Base-by-base conservation (phyloP, 2,888 invertebrate genomes). In the Brachypalpus laphriformis region DNA sequence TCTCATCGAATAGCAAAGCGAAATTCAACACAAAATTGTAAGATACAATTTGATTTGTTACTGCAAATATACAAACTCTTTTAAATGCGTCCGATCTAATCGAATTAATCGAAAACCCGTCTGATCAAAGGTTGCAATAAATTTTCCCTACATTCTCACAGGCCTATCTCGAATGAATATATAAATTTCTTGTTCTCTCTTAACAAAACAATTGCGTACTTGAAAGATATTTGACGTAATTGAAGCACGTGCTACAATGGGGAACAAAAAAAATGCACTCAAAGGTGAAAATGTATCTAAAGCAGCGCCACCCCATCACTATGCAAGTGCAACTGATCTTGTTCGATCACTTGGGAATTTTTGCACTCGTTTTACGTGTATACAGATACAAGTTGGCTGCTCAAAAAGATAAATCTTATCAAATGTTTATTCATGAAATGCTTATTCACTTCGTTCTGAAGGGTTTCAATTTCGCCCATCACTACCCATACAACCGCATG, bases 391-490 rank as follows among this genome's bases (percentile, higher is more conserved):
- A n/a, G n/a, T n/a, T n/a, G n/a, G n/a, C n/a, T n/a, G n/a, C n/a
- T 66, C 45, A n/a, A 54, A 82, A 57, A 70, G 76, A 82, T 76
- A 82, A 82, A 82, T 63, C 82, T 82, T 76, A 82, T 82, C 82
- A 76, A 49, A 56, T 78, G 77, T 78, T 78, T 78, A 78, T 78
- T 71, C 56, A 71, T 34, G 11, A 78, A 78, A 77, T 61, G n/a
- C n/a, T n/a, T n/a, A n/a, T n/a, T n/a, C n/a, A n/a, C n/a, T n/a
- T n/a, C n/a, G n/a, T n/a, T n/a, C n/a, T n/a, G 68, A 68, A 68
- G 14, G 34, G 16, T 40, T 40, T 68, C 11, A 6, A 3, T 40
- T 25, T 68, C 7, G 16, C 20, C 11, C 22, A 40, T 40, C 22
- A 37, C n/a, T 47, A 25, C 5, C 2, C 25, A 25, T 25, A 5